Percentiles rank a stretch among this genome's conserved stretches.
phyloP scores from a whole-genome alignment of 2,797 vertebrate genomes.

The Epinephelus awoara region DNA sequence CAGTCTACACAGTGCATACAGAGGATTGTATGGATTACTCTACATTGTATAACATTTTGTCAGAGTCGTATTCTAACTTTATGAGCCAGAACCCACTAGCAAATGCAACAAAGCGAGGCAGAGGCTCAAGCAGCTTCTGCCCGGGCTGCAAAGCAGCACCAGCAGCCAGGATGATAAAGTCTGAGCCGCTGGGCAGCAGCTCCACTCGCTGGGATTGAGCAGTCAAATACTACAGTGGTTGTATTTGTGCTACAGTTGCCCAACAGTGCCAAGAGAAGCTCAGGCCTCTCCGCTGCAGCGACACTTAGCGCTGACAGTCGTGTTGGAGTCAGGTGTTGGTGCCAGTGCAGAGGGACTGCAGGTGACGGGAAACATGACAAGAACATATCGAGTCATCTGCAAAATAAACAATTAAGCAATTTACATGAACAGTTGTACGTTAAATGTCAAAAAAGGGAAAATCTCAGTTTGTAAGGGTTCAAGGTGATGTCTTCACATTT shows the following conservation, averaged over 20 bases:
- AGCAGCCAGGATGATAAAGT: slow-evolving; percentile 57
- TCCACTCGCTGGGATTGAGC: slow-evolving; percentile 42
- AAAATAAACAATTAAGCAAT: background rate
- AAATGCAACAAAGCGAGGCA: slow-evolving; percentile 45
- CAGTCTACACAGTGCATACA: background rate
- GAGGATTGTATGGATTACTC: slow-evolving; percentile 40
- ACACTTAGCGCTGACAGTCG: slow-evolving; percentile 38
- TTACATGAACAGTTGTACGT: background rate
- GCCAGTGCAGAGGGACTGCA: slow-evolving; percentile 15
- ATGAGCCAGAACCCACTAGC: slow-evolving; percentile 51
- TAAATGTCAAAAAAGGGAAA: background rate
- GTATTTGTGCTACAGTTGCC: slow-evolving; percentile 43
- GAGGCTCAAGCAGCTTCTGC: slow-evolving; percentile 35
- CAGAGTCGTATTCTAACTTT: slow-evolving; percentile 54
- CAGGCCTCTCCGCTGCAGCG: slow-evolving; percentile 32
- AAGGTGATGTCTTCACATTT: background rate
- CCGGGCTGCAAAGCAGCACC: slow-evolving; percentile 29
- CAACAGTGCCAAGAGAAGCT: slow-evolving; percentile 25
- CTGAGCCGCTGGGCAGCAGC: slow-evolving; percentile 64
- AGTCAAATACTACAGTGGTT: slow-evolving; percentile 51
- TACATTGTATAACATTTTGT: slow-evolving; percentile 56
- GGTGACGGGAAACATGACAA: slow-evolving; percentile 29
- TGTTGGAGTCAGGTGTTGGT: slow-evolving; percentile 15
- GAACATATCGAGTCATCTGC: background rate
- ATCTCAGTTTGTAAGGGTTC: background rate